Conservation (phyloP, 2,113 vertebrate genomes). For the Chlorocebus sabaeus region DNA sequence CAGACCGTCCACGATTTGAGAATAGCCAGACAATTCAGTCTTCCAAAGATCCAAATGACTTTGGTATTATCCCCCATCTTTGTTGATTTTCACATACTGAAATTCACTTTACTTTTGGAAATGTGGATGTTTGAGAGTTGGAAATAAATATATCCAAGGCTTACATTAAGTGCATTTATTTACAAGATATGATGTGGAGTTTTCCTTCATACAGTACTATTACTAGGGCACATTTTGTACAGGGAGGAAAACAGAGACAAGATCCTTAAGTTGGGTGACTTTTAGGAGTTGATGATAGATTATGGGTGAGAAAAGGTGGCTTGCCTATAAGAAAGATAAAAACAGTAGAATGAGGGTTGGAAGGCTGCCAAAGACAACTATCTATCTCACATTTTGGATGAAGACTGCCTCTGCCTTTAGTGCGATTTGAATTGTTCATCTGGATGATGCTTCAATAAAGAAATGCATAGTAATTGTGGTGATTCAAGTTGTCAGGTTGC, state of each 20-base stretch:
- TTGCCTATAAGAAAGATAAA: slow-evolving; percentile 30
- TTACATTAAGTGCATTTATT: slow-evolving; percentile 48
- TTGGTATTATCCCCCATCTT: neutral
- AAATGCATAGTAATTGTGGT: slow-evolving; percentile 48
- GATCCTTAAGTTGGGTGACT: slow-evolving; percentile 11
- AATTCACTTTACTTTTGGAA: slow-evolving; percentile 15
- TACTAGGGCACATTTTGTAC: slow-evolving; percentile 2
- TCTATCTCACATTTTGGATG: slow-evolving; percentile 38
- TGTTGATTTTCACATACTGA: neutral
- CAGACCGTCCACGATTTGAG: neutral
- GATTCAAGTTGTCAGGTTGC: slow-evolving; percentile 40
- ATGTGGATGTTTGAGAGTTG: neutral
- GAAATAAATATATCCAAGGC: slow-evolving; percentile 37
- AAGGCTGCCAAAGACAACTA: slow-evolving; percentile 24
- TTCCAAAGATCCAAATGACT: slow-evolving; percentile 35
- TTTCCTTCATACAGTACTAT: slow-evolving; percentile 25
- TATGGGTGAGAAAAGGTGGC: slow-evolving; percentile 20
- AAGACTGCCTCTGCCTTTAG: slow-evolving; percentile 29
- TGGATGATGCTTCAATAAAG: slow-evolving; percentile 25
- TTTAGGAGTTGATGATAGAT: slow-evolving; percentile 40
- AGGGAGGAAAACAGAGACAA: neutral
- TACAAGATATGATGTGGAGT: slow-evolving; percentile 8
- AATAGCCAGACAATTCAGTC: neutral
- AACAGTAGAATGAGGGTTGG: slow-evolving; percentile 20
- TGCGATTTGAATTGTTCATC: slow-evolving; percentile 47